Evolutionary conservation across 2,113 vertebrate species (phyloP).

Genomic region (Promerops cafer): DNA sequence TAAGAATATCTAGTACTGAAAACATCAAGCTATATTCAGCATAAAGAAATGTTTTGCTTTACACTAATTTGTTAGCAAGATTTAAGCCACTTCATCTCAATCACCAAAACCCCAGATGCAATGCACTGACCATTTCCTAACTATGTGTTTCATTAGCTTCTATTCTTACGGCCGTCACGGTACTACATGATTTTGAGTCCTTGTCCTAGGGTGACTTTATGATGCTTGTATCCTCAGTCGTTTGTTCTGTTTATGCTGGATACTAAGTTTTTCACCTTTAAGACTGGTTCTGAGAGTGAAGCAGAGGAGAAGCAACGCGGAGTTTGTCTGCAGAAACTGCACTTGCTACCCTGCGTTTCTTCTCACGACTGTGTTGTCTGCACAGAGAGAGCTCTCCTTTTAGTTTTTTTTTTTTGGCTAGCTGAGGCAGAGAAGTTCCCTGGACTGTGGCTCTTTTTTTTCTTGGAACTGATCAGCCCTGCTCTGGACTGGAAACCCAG

Average conservation of each 20-base stretch:
- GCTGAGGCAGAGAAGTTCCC: background rate
- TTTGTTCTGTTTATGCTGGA: background rate
- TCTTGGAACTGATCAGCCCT: too few species aligned
- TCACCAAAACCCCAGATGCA: background rate
- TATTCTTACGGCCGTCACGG: background rate
- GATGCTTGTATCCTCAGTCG: background rate
- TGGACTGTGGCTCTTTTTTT: background rate
- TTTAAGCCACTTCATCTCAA: background rate
- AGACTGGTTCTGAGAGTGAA: rapidly evolving
- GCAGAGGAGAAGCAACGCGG: rapidly evolving
- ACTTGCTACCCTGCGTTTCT: background rate
- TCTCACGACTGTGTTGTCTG: rapidly evolving
- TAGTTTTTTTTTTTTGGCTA: too few species aligned
- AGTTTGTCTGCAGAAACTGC: background rate
- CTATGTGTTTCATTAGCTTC: background rate
- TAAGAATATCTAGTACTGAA: background rate
- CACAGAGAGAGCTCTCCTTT: background rate
- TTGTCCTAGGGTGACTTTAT: background rate
- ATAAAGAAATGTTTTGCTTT: background rate
- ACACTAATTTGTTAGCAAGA: background rate
- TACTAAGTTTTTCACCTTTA: too few species aligned
- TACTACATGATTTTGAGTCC: background rate
- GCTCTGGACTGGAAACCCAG: background rate
- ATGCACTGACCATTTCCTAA: background rate
- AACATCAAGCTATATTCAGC: background rate